These are phyloP conservation scores for Bombus ignitus DNA, from an alignment of 1,140 invertebrate species.

Conservation along the genomic window DNA sequence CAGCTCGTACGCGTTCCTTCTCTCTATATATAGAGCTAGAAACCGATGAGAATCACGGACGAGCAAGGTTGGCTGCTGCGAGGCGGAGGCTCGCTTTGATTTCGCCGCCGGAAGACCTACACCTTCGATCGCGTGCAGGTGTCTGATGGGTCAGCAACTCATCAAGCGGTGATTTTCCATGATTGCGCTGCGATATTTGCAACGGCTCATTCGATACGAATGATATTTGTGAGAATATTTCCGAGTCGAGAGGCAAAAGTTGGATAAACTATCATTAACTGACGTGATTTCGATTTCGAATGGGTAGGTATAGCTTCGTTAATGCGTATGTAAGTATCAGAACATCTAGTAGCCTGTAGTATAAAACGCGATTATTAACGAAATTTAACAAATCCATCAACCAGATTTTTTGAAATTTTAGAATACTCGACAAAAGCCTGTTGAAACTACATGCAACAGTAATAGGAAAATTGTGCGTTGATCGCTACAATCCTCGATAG, in stretches of 20 bases:
- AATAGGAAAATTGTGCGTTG: too few relatives aligned
- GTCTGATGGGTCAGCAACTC: constrained; percentile 4
- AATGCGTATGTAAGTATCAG: background rate
- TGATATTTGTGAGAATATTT: background rate
- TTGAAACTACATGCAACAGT: too few relatives aligned
- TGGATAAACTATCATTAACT: background rate
- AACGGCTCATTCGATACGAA: background rate
- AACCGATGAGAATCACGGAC: constrained; percentile 43
- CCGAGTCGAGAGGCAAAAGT: background rate
- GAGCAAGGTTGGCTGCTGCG: constrained; percentile 27
- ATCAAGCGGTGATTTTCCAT: constrained; percentile 16
- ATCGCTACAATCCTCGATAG: too few relatives aligned
- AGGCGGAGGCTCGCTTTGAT: constrained; percentile 71
- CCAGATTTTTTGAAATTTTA: too few relatives aligned
- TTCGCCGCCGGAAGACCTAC: constrained; percentile 67
- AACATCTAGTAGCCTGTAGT: rapidly evolving
- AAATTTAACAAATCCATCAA: too few relatives aligned
- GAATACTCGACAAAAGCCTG: too few relatives aligned
- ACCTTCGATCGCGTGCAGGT: constrained; percentile 46
- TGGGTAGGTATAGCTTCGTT: background rate
- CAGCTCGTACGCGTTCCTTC: constrained; percentile 54
- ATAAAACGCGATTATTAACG: too few relatives aligned
- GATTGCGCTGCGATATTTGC: constrained; percentile 2
- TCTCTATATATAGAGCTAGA: constrained; percentile 51
- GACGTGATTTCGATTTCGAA: background rate